These are phyloP conservation scores for Arctopsyche grandis DNA, from an alignment of 1,140 invertebrate species.

Conservation along the genomic window DNA sequence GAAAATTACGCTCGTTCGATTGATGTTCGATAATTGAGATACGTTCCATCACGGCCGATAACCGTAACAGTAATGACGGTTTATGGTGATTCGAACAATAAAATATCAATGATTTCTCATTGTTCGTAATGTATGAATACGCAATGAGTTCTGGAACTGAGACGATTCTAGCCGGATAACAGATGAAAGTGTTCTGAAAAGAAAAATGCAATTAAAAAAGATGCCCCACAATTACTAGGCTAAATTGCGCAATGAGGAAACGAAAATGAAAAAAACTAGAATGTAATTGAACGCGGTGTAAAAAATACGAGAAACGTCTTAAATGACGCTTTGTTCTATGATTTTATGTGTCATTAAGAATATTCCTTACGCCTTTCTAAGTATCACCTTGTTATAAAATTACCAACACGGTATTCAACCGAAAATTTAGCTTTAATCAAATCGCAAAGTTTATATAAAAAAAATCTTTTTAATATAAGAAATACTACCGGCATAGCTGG, in stretches of 20 bases:
- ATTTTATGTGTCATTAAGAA: neutral
- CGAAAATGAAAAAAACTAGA: neutral
- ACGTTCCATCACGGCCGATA: neutral
- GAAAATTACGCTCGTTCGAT: neutral
- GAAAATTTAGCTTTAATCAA: too few species aligned
- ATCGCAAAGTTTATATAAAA: too few species aligned
- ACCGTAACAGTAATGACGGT: slow-evolving; percentile 5
- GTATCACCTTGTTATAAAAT: neutral
- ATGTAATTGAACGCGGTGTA: too few species aligned
- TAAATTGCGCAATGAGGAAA: neutral
- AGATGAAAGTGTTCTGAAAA: too few species aligned
- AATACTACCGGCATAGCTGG: too few species aligned
- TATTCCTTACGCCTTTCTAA: slow-evolving; percentile 7
- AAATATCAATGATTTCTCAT: slow-evolving; percentile 2
- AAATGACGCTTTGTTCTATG: slow-evolving; percentile 12
- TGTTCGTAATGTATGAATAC: too few species aligned
- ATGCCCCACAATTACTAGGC: too few species aligned
- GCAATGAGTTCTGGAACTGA: too few species aligned
- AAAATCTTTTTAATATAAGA: too few species aligned
- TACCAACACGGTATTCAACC: too few species aligned
- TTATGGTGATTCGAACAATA: neutral
- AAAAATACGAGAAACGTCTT: neutral
- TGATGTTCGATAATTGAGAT: neutral
- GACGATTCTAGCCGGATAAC: too few species aligned
- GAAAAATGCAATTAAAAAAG: too few species aligned